Base-by-base conservation (phyloP, 2,797 vertebrate genomes). In the Vireo griseus region DNA sequence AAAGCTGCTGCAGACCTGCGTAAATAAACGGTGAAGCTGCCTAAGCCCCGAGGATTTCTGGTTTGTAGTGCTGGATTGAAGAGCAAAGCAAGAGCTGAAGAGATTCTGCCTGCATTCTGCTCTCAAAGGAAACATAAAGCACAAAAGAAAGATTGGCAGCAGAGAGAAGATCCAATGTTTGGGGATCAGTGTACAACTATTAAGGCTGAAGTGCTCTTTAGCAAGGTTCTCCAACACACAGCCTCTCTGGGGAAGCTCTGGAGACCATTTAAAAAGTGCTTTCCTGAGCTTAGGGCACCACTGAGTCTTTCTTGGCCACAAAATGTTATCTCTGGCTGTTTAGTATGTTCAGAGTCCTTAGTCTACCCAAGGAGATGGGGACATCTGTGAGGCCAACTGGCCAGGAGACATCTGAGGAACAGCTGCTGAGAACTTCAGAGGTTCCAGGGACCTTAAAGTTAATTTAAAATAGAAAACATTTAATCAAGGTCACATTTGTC, bases 401-500 rank as follows among this genome's bases (percentile, higher is more conserved):
- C 69, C 87, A 90, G 20, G 35, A 94, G 67, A 88, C 95, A 95
- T 91, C 94, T 95, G 94, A 96, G 42, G 77, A 95, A 94, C 95
- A 96, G 96, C 95, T 97, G 95, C 90, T 73, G 74, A 94, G 92
- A 92, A 90, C 82, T 81, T 79, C 3, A 79, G 69, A 94, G 80
- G 79, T 94, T 94, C 73, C 86, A 94, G 44, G 22, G 71, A 91
- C 76, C 83, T 94, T 94, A 33, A 78, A 92, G 92, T 81, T 91
- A 71, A 95, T 86, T 96, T 90, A 96, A 96, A 97, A 96, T 96
- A 97, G 94, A 94, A 94, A 78, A 72, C 66, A 93, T 92, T 82
- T 84, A 94, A 94, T 92, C 87, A 94, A 94, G 85, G 87, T 97
- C 94, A 94, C 55, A 94, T 94, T 95, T 92, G 58, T 89, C 50